phyloP scores from a whole-genome alignment of 2,797 vertebrate species.

The Perodicticus potto region DNA sequence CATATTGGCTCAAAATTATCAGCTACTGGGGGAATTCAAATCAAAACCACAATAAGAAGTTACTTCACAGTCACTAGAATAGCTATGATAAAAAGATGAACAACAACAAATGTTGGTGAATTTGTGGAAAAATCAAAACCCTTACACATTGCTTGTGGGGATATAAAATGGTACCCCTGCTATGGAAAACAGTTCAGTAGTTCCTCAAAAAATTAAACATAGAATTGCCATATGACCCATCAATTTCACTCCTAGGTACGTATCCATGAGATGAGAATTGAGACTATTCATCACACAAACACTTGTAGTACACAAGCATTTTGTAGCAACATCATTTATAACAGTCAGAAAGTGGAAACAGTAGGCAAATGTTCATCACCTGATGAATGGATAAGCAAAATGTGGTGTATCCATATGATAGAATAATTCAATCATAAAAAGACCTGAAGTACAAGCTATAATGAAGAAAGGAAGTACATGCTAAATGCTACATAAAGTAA shows the following conservation, averaged over 20 bases:
- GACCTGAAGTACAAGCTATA: not conserved
- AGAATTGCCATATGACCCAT: not conserved
- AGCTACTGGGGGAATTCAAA: not conserved
- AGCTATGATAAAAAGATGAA: not conserved
- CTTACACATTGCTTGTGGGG: not conserved
- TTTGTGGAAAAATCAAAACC: not conserved
- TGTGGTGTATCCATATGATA: not conserved
- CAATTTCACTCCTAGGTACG: not conserved
- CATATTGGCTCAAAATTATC: not conserved
- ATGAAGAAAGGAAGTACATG: not conserved
- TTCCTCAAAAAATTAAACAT: not conserved
- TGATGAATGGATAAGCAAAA: not conserved
- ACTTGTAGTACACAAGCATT: not conserved
- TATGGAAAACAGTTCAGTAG: not conserved
- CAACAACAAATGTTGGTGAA: not conserved
- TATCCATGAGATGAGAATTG: not conserved
- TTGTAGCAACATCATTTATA: not conserved
- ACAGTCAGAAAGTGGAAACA: not conserved
- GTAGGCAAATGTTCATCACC: not conserved
- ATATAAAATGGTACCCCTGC: not conserved
- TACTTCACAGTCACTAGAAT: not conserved
- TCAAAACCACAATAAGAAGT: not conserved
- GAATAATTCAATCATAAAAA: conserved; percentile 11
- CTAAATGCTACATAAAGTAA: not conserved
- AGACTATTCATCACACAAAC: conserved; percentile 10